These are phyloP conservation scores for Rhinogobio ventralis DNA, from an alignment of 2,797 vertebrate genomes.

Conservation along the genomic window DNA sequence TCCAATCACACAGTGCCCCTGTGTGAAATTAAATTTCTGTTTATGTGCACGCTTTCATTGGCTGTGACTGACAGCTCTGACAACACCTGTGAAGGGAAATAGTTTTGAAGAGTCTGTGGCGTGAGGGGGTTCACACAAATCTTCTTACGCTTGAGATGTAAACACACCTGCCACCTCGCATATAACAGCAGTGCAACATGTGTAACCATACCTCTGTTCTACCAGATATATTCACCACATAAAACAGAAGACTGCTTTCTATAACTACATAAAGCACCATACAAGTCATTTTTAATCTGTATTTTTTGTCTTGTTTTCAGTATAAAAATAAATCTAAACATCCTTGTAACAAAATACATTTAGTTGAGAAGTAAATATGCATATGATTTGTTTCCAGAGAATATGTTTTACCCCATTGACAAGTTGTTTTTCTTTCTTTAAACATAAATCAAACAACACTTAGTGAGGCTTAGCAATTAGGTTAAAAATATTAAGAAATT, in stretches of 20 bases:
- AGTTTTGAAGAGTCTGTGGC: slow-evolving; percentile 8
- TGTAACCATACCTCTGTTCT: neutral
- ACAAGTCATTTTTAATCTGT: neutral
- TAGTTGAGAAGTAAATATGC: too few relatives aligned
- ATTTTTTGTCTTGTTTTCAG: neutral
- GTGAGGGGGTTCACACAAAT: neutral
- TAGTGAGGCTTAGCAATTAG: neutral
- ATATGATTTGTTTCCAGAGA: too few relatives aligned
- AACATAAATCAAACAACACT: neutral
- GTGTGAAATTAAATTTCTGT: slow-evolving; percentile 59
- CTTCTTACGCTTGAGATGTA: slow-evolving; percentile 17
- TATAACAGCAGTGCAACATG: neutral
- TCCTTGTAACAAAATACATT: neutral
- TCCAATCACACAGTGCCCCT: slow-evolving; percentile 45
- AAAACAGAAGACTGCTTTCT: neutral
- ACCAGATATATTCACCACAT: neutral
- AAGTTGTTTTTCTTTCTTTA: neutral
- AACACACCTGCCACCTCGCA: slow-evolving; percentile 34
- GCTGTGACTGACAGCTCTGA: slow-evolving; percentile 49
- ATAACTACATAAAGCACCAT: neutral
- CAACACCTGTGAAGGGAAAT: slow-evolving; percentile 23
- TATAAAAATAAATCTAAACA: neutral
- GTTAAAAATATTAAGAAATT: neutral
- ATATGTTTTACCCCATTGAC: neutral
- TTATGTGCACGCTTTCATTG: slow-evolving; percentile 36